Evolutionary conservation across 2,888 invertebrate species (phyloP), one percentile per base, ranked within the genome.

Genomic region (Chaetogeoica ovagalla): DNA sequence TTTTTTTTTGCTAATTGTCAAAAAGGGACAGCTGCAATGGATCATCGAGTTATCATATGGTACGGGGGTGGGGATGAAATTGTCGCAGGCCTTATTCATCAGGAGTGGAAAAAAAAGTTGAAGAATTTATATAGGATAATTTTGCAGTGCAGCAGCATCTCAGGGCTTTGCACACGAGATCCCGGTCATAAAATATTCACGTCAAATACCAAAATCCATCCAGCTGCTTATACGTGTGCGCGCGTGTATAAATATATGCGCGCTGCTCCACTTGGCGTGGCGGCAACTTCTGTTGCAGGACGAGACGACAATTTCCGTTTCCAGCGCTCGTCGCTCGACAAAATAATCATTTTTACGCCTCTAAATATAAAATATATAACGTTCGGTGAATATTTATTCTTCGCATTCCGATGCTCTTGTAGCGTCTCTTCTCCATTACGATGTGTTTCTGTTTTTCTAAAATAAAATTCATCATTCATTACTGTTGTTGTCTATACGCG

Each of bases 181-280:
- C 76, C 59, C 37, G 59, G 59, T 48, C 59, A 68, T 76, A 76
- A 76, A 76, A 76, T 68, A 76, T 75, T 57, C 68, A 76, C 66
- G 68, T 60, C 59, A 76, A 76, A 76, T 48, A 76, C 69, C 37
- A 52, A 77, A 77, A 69, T 62, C 68, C 30, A 30, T 1, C 69
- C n/a, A n/a, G n/a, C n/a, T n/a, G n/a, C n/a, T n/a, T 73, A n/a
- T 62, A 6, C 3, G 21, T 63, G 21, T 60, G 59, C 39, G 19
- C 74, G 65, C 30, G 30, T 30, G 30, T 30, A 30, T 30, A 30
- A 30, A 30, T 30, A 30, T 30, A 30, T 30, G 30, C 30, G 30
- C 30, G 30, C 30, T 30, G n/a, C 30, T 30, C 30, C 30, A 30
- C 30, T 30, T 4, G 30, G 30, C 30, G 30, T 4, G 30, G 30